Evolutionary conservation across 2,888 invertebrate species (phyloP), one percentile per base, ranked within the genome.

Genomic region (Epistrophe eligans): DNA sequence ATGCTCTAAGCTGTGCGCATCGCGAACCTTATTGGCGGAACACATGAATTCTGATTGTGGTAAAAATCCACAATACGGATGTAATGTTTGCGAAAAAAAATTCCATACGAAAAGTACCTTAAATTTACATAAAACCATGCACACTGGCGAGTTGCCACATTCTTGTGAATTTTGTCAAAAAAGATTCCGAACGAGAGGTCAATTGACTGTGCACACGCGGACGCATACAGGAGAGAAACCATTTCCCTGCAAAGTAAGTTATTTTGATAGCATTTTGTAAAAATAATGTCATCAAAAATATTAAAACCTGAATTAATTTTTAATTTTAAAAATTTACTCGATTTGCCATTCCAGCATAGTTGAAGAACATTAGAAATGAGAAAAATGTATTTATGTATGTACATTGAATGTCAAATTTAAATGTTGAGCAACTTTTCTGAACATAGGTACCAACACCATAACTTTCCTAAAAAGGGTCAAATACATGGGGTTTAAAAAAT

Each of bases 151-250:
- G 45, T 58, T 92, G 89, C 92, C 92, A 4, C 89, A 91, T 66
- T 89, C 91, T 83, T 92, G 92, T 58, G 84, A 80, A 15, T 92
- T 88, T 88, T 92, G 92, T 72, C 91, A 91, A 8, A 92, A 92
- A 77, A 90, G 91, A 8, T 92, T 92, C 66, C 90, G 92, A 0
- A 92, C 92, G 0, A 90, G 91, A 28, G 92, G 92, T 4, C 92
- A 92, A 66, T 90, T 92, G 11, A 91, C 91, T 0, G 92, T 92
- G 0, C 92, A 92, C 83, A 91, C 91, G 74, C 90, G 92, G 4
- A 90, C 92, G 4, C 92, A 92, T 77, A 92, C 92, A 0, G 92
- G 92, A 10, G 92, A 92, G 38, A 90, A 91, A 40, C 92, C 92
- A 4, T 92, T 92, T 58, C 90, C 90, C 28, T 92, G 92, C 83